phyloP scores from a whole-genome alignment of 1,140 invertebrate genomes.

The Oncopodura yosiiana region DNA sequence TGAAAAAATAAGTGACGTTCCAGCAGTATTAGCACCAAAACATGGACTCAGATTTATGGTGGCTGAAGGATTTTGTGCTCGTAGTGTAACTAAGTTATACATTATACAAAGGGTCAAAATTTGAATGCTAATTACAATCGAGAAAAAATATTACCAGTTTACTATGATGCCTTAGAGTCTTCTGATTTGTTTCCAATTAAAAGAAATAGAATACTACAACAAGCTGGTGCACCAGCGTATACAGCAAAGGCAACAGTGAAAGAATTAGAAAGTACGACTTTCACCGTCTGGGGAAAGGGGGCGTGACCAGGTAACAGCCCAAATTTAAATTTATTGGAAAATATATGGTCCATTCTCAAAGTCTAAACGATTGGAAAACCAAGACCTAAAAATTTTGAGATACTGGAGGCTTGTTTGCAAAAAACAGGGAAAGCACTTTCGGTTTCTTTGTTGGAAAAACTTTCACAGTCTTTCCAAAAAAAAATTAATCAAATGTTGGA shows the following conservation, averaged over 20 bases:
- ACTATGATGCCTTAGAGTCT: background rate
- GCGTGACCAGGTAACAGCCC: background rate
- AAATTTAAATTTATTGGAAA: background rate
- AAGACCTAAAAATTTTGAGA: background rate
- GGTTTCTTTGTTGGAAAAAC: too few relatives aligned
- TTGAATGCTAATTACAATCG: background rate
- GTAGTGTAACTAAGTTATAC: background rate
- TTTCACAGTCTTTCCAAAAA: too few relatives aligned
- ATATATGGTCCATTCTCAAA: constrained; percentile 2
- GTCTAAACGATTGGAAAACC: background rate
- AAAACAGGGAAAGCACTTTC: too few relatives aligned
- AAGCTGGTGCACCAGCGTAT: background rate
- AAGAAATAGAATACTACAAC: background rate
- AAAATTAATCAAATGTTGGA: too few relatives aligned
- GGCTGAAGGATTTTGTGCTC: background rate
- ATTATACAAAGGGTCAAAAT: background rate
- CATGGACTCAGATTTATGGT: background rate
- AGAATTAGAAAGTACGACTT: background rate
- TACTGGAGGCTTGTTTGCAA: too few relatives aligned
- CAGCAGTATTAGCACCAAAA: background rate
- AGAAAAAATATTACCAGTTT: background rate
- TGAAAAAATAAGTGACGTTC: background rate
- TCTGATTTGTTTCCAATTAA: background rate
- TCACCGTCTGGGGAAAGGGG: background rate
- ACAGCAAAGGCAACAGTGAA: background rate